Base-by-base conservation (phyloP, 2,888 invertebrate genomes). In the Ephialtes manifestator region DNA sequence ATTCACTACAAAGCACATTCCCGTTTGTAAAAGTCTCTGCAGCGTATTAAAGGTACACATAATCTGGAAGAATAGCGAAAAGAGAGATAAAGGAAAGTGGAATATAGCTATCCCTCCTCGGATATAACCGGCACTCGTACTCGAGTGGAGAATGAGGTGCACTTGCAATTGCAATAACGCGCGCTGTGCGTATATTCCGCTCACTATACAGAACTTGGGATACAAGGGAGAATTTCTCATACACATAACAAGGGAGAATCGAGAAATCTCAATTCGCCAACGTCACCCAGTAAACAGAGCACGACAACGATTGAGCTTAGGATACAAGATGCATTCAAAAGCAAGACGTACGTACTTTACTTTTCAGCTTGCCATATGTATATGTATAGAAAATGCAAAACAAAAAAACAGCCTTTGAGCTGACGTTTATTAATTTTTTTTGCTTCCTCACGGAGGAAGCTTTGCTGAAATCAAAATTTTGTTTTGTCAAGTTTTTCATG, bases 1-100 rank as follows among this genome's bases (percentile, higher is more conserved):
- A 60, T 78, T 70, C 28, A 15, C 46, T 28, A 48, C 68, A 48
- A 48, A 78, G 78, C 68, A 43, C 24, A 60, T 60, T 43, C 28
- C 10, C 35, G 48, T 60, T 63, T 39, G 58, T 15, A 39, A 18
- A 20, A 48, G 51, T 65, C 75, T 53, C 75, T n/a, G 65, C 65
- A 65, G 48, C 15, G 35, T 65, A 53, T 65, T 65, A 48, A 51
- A 76, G 53, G 20, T 46, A 13, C 46, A 51, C 35, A 65, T 76
- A 51, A 65, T 76, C 63, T 63, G 48, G 75, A 63, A 63, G 51
- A 60, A 63, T 63, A 35, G 46, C 8, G 13, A 53, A 65, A 65
- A 35, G 46, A 43, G 46, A 18, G 43, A 72, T 43, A 35, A 71
- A 55, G 39, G 53, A 48, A 48, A 63, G 63, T 46, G 46, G 46